Evolutionary conservation across 2,888 invertebrate genomes (phyloP), one percentile per base, ranked within the genome.

Genomic region (Dorcus parallelipipedus): DNA sequence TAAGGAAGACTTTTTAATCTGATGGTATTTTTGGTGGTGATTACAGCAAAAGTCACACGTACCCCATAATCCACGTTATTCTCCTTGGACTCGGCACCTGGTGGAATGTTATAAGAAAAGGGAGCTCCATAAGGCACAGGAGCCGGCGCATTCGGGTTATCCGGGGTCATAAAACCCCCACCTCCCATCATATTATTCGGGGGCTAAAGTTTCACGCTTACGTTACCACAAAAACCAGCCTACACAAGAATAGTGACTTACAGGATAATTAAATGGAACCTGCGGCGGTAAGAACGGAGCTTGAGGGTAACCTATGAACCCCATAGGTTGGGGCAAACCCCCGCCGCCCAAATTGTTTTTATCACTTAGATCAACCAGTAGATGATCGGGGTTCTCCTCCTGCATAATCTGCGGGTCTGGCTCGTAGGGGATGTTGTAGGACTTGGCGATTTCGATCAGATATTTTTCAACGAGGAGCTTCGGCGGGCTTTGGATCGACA

Each of bases 401-500:
- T 88, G 84, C 89, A 95, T 90, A 7, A 95, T 85, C 79, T 93
- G 90, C 64, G 93, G 91, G 83, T 99, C 98, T 0, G 98, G 97
- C 64, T 93, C 93, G 78, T 97, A 99, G 50, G 91, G 89, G 50
- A 99, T 89, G 78, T 95, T 92, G 75, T 95, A 97, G 71, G 92
- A 93, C 77, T 92, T 95, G 1, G 98, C 96, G 68, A 99, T 99
- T 81, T 97, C 98, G 70, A 97, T 91, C 68, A 98, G 85, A 82
- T 88, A 95, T 74, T 91, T 93, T 76, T 99, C 99, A 6, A 99
- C 91, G 14, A 99, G 83, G 54, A 96, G 81, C 76, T 96, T 97
- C 0, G 97, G 94, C 3, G 99, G 99, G 38, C 96, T 95, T 69
- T 97, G 94, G 7, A 97, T 89, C 23, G 92, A 90, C 79, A 98